phyloP scores from a whole-genome alignment of 2,888 invertebrate genomes.

The Lycophotia porphyrea region DNA sequence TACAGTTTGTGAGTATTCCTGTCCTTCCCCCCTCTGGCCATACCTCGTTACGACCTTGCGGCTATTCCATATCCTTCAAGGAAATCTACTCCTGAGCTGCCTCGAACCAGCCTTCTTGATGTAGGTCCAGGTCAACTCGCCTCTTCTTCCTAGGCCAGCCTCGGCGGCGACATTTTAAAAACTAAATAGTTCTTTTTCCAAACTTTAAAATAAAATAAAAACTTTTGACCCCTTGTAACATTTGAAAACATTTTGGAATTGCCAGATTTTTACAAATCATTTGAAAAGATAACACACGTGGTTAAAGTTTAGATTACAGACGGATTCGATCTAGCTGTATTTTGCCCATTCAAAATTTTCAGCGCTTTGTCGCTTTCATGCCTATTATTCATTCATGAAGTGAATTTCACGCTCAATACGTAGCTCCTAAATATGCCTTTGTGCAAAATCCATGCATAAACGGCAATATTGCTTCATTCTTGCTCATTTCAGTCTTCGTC shows the following conservation, averaged over 20 bases:
- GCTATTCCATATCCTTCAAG: neutral
- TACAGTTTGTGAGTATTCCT: too few relatives aligned
- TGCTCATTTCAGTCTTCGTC: neutral
- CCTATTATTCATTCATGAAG: slow-evolving; percentile 19
- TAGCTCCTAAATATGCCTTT: neutral
- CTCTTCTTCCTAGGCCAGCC: neutral
- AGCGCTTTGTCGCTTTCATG: neutral
- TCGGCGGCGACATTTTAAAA: neutral
- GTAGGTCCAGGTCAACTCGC: neutral
- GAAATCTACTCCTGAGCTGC: neutral
- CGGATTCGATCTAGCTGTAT: neutral
- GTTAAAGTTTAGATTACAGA: too few relatives aligned
- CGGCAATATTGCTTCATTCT: neutral
- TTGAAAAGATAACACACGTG: neutral
- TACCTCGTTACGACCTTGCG: too few relatives aligned
- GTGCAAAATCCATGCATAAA: neutral
- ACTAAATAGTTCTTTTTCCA: too few relatives aligned
- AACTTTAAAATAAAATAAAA: too few relatives aligned
- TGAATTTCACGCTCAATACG: slow-evolving; percentile 8
- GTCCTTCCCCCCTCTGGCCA: too few relatives aligned
- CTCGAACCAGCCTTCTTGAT: neutral
- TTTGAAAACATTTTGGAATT: neutral
- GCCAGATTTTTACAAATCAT: neutral
- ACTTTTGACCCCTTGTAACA: neutral
- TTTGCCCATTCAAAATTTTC: neutral